Percentiles rank a stretch among this genome's conserved stretches.
Evolutionary conservation across 2,797 vertebrate genomes (phyloP).

Genomic region (Bothrops alternatus): DNA sequence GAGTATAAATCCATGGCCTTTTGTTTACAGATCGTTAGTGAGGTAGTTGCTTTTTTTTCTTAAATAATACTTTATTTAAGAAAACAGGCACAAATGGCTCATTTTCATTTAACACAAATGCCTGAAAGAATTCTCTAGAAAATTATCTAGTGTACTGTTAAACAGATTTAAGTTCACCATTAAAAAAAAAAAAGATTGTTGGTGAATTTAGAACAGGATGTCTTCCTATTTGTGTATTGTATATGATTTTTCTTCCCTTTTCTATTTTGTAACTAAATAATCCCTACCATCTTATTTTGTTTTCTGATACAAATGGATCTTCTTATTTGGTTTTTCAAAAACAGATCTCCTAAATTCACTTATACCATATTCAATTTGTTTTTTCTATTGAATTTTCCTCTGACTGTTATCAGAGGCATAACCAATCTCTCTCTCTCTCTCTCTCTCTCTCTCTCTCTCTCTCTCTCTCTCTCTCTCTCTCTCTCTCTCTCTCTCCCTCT

Average conservation of each 20-base stretch:
- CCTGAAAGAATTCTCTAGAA: not conserved
- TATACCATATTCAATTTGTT: not conserved
- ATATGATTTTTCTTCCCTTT: not conserved
- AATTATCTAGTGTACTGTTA: fast-evolving
- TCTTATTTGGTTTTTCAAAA: not conserved
- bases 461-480: not conserved
- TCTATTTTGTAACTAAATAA: not conserved
- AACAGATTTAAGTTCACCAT: not conserved
- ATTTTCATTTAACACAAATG: not conserved
- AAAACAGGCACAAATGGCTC: slow-evolving; percentile 2
- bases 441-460: not conserved
- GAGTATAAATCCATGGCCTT: slow-evolving; percentile 37
- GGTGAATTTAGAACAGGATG: not conserved
- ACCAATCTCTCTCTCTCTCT: not conserved
- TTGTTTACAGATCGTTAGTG: slow-evolving; percentile 4
- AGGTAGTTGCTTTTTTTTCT: not conserved
- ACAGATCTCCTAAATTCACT: not conserved
- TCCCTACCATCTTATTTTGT: not conserved
- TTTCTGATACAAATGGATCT: not conserved
- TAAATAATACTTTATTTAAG: slow-evolving; percentile 14
- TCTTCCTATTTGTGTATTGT: not conserved
- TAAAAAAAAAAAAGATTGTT: not conserved
- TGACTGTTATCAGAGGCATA: too few relatives aligned
- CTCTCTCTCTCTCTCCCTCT: not conserved
- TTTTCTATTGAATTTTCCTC: not conserved